Conservation (phyloP, 2,113 vertebrate genomes). For the Lepus americanus region DNA sequence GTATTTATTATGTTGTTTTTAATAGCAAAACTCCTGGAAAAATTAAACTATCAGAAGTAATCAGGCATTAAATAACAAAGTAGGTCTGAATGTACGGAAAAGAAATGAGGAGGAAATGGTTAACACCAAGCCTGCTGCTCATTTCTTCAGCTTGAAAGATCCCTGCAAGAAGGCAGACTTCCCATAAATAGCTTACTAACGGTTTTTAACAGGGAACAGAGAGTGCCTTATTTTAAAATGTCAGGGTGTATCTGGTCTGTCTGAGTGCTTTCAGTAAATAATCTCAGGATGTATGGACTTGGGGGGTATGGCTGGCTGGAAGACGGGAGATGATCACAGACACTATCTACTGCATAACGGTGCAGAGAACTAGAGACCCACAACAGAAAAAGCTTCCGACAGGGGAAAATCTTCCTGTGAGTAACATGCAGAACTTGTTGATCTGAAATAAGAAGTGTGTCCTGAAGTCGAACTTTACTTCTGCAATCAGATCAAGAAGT, state of each 20-base stretch:
- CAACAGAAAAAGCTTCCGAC: not conserved
- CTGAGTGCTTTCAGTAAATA: slow-evolving; percentile 51
- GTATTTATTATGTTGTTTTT: slow-evolving; percentile 6
- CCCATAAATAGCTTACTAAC: not conserved
- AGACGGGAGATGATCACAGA: slow-evolving; percentile 39
- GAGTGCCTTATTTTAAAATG: slow-evolving; percentile 22
- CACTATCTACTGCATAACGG: slow-evolving; percentile 20
- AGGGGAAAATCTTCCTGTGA: not conserved
- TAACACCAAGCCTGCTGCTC: not conserved
- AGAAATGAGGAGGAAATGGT: not conserved
- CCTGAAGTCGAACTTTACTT: slow-evolving; percentile 43
- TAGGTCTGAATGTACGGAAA: not conserved
- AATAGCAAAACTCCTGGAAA: slow-evolving; percentile 33
- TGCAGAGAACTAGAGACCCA: slow-evolving; percentile 33
- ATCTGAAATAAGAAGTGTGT: not conserved
- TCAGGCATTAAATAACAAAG: not conserved
- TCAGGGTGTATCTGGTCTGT: slow-evolving; percentile 32
- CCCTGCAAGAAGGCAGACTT: not conserved
- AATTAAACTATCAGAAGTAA: not conserved
- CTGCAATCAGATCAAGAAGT: slow-evolving; percentile 20
- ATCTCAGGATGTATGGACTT: not conserved
- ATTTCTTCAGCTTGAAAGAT: not conserved
- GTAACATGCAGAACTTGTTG: not conserved
- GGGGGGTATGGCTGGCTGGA: not conserved
- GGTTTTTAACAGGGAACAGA: slow-evolving; percentile 32